Evolutionary conservation across 1,140 invertebrate genomes (phyloP), one percentile per base, ranked within the genome.

Genomic region (Diuraphis noxia): DNA sequence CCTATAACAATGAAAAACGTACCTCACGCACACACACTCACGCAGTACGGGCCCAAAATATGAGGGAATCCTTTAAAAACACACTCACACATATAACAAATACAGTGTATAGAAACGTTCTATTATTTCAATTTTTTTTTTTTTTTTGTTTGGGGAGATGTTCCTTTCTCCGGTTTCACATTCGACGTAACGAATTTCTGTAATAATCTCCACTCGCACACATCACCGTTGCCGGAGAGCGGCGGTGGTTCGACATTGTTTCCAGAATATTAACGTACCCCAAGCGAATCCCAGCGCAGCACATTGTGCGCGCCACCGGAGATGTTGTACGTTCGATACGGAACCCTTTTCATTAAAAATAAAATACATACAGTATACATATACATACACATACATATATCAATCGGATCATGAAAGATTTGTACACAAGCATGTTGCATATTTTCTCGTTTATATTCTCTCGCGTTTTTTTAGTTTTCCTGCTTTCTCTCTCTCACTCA

Each of bases 101-200:
- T 72, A 72, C 56, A 72, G 56, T 72, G 56, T 72, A 91, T 82
- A 46, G 34, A 49, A 52, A 52, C 41, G 43, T 91, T 91, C 77
- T 91, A 82, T 91, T 91, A 91, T 91, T 91, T 82, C 34, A 34
- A 36, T 81, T 79, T 79, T 90, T 81, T 90, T 81, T n/a, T 43
- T 43, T 90, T 79, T 43, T 81, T 49, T 43, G 43, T 77, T 46
- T 0, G 77, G 77, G 89, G 77, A 43, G 89, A 81, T 91, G 52
- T 63, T 91, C 89, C 77, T 91, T 91, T 91, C 89, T 91, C 89
- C 77, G 77, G 89, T 91, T 91, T 91, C 89, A 91, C 77, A n/a
- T 81, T 91, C n/a, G 34, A 91, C 89, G 89, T 91, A 91, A 91
- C 89, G 89, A 91, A 91, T 91, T 91, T 91, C 25, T 38, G 77